Percentiles rank a stretch among this genome's conserved stretches.
These are phyloP conservation scores for Lucifuga dentata DNA, from an alignment of 2,113 vertebrate species.

Conservation along the genomic window DNA sequence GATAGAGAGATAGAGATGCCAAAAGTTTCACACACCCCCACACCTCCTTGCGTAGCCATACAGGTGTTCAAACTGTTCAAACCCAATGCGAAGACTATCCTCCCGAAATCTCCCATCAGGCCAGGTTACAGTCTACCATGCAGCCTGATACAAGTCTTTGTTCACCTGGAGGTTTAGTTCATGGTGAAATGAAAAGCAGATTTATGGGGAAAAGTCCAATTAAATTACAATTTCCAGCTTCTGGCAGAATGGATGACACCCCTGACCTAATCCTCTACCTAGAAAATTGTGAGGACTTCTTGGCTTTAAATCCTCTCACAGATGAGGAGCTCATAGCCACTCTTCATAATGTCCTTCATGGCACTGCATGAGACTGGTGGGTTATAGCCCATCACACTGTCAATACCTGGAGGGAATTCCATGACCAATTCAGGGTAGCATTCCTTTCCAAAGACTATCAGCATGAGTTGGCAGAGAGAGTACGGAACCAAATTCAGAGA, in stretches of 20 bases:
- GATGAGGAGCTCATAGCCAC: neutral
- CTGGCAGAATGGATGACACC: neutral
- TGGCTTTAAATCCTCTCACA: neutral
- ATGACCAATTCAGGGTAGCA: neutral
- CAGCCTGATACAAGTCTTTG: neutral
- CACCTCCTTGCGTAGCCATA: neutral
- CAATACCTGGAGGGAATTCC: neutral
- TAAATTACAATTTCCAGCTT: neutral
- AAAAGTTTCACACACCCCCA: too few relatives aligned
- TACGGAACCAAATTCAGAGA: neutral
- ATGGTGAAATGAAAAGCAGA: neutral
- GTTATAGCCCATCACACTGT: neutral
- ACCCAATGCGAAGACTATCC: neutral
- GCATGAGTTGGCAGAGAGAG: neutral
- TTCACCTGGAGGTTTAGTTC: neutral
- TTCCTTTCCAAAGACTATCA: neutral
- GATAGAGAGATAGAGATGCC: too few relatives aligned
- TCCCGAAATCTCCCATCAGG: neutral
- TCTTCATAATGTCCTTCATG: neutral
- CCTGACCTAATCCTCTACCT: neutral
- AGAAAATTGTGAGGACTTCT: neutral
- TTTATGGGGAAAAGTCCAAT: neutral
- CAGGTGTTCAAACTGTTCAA: slow-evolving; percentile 2
- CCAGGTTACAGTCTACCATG: neutral
- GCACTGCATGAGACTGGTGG: neutral